phyloP scores from a whole-genome alignment of 2,888 invertebrate genomes.

The Terebella lapidaria region DNA sequence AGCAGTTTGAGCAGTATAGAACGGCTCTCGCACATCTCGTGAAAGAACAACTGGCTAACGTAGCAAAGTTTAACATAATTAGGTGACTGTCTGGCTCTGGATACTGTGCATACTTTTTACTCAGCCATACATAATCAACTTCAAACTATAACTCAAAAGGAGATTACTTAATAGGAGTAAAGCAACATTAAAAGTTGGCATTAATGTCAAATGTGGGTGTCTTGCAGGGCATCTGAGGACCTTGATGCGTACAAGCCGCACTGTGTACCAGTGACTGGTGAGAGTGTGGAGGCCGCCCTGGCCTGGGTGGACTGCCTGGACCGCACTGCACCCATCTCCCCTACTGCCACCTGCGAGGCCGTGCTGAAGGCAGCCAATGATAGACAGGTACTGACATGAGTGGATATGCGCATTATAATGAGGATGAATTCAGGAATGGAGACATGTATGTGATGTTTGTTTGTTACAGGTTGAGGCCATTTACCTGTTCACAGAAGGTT shows the following conservation, averaged over 20 bases:
- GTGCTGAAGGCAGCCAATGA: slow-evolving; percentile 44
- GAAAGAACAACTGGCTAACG: slow-evolving; percentile 45
- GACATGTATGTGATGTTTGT: no score
- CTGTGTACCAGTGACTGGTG: slow-evolving; percentile 45
- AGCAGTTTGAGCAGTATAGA: slow-evolving; percentile 49
- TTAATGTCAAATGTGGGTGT: no score
- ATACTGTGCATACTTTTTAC: no score
- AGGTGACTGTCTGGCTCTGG: no score
- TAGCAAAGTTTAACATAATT: slow-evolving; percentile 50
- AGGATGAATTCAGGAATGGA: no score
- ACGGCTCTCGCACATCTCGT: slow-evolving; percentile 44
- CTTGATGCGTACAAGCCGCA: slow-evolving; percentile 36
- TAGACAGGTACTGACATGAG: slow-evolving; percentile 29
- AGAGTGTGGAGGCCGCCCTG: slow-evolving; percentile 47
- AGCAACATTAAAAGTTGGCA: no score
- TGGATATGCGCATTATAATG: no score
- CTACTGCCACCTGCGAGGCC: slow-evolving; percentile 48
- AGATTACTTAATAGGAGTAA: no score
- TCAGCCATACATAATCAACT: no score
- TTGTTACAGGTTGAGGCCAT: slow-evolving; percentile 49
- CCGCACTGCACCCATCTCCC: slow-evolving; percentile 35
- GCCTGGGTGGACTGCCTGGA: slow-evolving; percentile 48
- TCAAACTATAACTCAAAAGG: no score
- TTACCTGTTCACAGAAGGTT: slow-evolving; percentile 50
- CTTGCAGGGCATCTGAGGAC: slow-evolving; percentile 45